phyloP scores from a whole-genome alignment of 2,797 vertebrate genomes.

The Austrolebias charrua region DNA sequence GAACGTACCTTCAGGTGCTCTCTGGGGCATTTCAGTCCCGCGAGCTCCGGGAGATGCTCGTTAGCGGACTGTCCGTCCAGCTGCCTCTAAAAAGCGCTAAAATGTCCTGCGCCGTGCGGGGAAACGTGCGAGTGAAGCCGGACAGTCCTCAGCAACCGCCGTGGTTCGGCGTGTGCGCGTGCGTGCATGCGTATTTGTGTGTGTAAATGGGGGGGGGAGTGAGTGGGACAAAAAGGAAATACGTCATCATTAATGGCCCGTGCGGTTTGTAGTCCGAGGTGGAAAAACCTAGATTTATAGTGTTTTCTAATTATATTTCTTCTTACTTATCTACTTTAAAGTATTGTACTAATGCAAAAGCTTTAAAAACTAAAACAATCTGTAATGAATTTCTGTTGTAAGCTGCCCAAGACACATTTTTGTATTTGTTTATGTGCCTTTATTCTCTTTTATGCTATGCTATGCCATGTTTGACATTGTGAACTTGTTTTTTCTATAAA shows the following conservation, averaged over 20 bases:
- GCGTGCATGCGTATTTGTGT: conserved; percentile 13
- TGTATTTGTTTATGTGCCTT: too few relatives aligned
- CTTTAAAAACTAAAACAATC: too few relatives aligned
- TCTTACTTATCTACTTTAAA: too few relatives aligned
- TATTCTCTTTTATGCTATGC: too few relatives aligned
- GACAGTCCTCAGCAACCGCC: conserved; percentile 21
- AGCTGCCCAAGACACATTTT: too few relatives aligned
- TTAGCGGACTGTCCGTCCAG: conserved; percentile 55
- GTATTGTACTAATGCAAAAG: too few relatives aligned
- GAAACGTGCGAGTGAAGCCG: conserved; percentile 71
- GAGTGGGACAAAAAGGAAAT: conserved; percentile 73
- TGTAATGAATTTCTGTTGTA: too few relatives aligned
- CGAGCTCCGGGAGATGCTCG: conserved; percentile 63
- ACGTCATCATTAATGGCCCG: conserved; percentile 73
- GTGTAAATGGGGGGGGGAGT: conserved; percentile 29
- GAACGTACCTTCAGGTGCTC: conserved; percentile 72
- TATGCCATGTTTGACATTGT: too few relatives aligned
- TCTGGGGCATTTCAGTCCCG: conserved; percentile 69
- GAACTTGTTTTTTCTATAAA: too few relatives aligned
- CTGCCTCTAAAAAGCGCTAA: conserved; percentile 43
- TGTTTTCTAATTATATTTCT: too few relatives aligned
- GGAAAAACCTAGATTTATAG: too few relatives aligned
- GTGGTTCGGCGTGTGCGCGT: conserved; percentile 17
- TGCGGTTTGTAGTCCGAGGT: conserved; percentile 68
- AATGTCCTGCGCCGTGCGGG: conserved; percentile 66